These are phyloP conservation scores for Ceuthmochares aereus DNA, from an alignment of 2,113 vertebrate species.

Conservation along the genomic window DNA sequence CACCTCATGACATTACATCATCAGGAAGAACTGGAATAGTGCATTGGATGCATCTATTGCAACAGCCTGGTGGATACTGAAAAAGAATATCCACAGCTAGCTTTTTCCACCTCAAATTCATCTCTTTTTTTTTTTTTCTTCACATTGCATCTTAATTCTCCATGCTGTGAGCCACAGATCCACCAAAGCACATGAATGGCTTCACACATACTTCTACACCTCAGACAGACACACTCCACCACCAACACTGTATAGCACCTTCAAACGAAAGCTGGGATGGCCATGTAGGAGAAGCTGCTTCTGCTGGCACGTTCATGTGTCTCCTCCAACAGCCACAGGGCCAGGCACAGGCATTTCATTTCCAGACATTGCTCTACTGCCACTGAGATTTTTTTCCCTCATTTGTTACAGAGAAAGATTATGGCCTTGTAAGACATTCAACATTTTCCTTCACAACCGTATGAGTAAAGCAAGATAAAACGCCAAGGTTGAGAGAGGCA, in stretches of 20 bases:
- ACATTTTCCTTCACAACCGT: background rate
- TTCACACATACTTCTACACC: background rate
- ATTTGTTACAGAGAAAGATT: background rate
- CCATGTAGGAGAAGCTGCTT: accelerated
- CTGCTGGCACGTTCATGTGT: background rate
- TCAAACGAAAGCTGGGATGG: background rate
- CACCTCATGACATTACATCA: background rate
- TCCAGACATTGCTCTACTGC: background rate
- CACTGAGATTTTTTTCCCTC: background rate
- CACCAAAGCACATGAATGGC: background rate
- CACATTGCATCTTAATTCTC: background rate
- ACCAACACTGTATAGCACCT: accelerated
- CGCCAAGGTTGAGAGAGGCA: background rate
- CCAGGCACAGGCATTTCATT: background rate
- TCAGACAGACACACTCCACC: background rate
- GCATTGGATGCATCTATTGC: background rate
- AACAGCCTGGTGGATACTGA: background rate
- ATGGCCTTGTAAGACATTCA: accelerated
- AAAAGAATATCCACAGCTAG: background rate
- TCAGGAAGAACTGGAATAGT: background rate
- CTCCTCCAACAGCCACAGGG: accelerated
- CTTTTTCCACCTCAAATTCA: background rate
- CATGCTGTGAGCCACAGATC: background rate
- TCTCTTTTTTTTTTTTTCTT: too few species aligned
- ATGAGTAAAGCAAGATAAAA: background rate